Conservation (phyloP, 2,113 vertebrate species). For the Neolamprologus modestus region DNA sequence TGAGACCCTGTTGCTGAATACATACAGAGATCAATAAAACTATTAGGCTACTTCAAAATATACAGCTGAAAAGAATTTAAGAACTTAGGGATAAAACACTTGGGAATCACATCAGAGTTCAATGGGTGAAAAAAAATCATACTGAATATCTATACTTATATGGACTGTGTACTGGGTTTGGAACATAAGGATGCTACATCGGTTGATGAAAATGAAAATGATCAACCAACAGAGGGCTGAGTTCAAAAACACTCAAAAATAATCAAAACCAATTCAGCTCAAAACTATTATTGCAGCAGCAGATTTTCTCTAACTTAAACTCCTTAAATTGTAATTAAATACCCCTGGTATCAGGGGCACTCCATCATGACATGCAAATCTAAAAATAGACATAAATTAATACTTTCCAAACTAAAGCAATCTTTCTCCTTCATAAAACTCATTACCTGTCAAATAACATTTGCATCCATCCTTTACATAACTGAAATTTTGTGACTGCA, state of each 20-base stretch:
- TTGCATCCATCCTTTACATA: background rate
- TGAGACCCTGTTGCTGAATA: background rate
- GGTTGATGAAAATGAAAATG: background rate
- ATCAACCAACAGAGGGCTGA: background rate
- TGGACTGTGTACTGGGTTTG: background rate
- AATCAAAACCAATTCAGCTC: background rate
- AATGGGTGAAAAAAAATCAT: background rate
- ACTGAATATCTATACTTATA: background rate
- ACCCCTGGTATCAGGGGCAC: background rate
- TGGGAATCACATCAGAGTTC: background rate
- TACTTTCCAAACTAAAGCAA: background rate
- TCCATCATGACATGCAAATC: background rate
- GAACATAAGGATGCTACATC: background rate
- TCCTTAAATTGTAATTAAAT: background rate
- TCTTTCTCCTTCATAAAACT: background rate
- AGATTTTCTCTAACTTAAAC: background rate
- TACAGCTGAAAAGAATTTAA: background rate
- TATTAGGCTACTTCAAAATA: background rate
- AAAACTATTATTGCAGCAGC: background rate
- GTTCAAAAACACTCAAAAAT: background rate
- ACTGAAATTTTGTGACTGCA: background rate
- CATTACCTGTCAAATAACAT: background rate
- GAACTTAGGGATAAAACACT: background rate
- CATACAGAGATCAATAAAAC: background rate
- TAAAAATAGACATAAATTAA: background rate